phyloP scores from a whole-genome alignment of 2,797 vertebrate species.

The Myiotriccus ornatus region DNA sequence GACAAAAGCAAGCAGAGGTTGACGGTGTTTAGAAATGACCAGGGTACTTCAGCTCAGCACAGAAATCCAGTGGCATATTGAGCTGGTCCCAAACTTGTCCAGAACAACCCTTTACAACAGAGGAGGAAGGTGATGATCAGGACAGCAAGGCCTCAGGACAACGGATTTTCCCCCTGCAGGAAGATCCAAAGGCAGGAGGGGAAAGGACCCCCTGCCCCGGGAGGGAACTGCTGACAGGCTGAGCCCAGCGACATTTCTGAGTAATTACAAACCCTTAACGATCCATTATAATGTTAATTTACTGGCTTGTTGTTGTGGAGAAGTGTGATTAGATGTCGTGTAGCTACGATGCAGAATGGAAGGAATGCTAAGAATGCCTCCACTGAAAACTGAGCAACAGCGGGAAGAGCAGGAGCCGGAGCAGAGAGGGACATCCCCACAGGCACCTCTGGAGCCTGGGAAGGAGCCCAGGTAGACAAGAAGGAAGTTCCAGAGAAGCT shows the following conservation, averaged over 20 bases:
- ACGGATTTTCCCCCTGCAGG: neutral
- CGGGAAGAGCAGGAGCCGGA: neutral
- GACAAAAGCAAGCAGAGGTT: neutral
- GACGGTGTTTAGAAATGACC: neutral
- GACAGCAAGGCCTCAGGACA: neutral
- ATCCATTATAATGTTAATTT: slow-evolving; percentile 86
- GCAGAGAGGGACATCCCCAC: neutral
- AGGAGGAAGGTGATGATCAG: neutral
- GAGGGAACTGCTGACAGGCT: neutral
- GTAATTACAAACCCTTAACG: slow-evolving; percentile 61
- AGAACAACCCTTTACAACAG: neutral
- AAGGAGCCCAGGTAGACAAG: neutral
- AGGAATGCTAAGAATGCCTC: slow-evolving; percentile 85
- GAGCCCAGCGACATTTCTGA: slow-evolving; percentile 16
- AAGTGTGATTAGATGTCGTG: slow-evolving; percentile 85
- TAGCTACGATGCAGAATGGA: slow-evolving; percentile 80
- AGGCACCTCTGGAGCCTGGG: neutral
- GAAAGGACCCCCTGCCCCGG: neutral
- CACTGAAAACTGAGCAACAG: neutral
- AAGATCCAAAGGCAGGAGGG: neutral
- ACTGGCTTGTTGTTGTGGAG: slow-evolving; percentile 81
- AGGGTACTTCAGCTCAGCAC: neutral
- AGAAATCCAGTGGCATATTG: neutral
- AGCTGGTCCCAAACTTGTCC: neutral
- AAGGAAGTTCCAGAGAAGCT: neutral